These are phyloP conservation scores for Drosophila insularis DNA, from an alignment of 1,140 invertebrate species.

Conservation along the genomic window DNA sequence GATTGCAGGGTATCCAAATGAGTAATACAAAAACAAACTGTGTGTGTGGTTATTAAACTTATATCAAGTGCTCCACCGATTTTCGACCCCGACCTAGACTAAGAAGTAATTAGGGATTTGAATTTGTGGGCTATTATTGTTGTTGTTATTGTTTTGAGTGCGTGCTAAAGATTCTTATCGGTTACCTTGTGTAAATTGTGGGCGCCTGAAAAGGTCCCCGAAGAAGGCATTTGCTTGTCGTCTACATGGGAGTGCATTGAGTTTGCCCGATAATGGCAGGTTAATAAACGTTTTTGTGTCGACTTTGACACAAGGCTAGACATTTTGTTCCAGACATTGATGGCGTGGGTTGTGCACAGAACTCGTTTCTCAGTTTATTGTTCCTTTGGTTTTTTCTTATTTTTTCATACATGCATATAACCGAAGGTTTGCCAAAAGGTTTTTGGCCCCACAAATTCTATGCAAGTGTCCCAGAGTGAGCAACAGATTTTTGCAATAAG, in stretches of 20 bases:
- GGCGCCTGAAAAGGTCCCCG: background rate
- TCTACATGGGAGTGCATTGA: constrained; percentile 47
- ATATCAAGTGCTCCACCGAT: constrained; percentile 65
- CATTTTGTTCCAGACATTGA: constrained; percentile 10
- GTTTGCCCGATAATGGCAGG: constrained; percentile 63
- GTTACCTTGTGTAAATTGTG: constrained; percentile 51
- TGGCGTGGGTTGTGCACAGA: background rate
- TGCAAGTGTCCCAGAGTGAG: background rate
- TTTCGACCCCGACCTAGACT: constrained; percentile 47
- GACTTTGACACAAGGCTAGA: constrained; percentile 49
- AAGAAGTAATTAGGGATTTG: constrained; percentile 54
- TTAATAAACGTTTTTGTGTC: constrained; percentile 74
- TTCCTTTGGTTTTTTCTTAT: background rate
- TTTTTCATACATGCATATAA: background rate
- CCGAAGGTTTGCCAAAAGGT: background rate
- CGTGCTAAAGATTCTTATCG: constrained; percentile 71
- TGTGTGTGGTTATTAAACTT: constrained; percentile 66
- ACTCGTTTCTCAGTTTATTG: background rate
- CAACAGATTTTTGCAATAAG: no score
- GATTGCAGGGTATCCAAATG: background rate
- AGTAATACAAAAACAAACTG: background rate
- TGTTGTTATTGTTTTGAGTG: constrained; percentile 38
- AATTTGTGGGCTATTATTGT: constrained; percentile 38
- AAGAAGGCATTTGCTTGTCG: constrained; percentile 26
- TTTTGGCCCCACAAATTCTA: background rate